Evolutionary conservation across 2,888 invertebrate genomes (phyloP).

Genomic region (Spisula subtruncata): DNA sequence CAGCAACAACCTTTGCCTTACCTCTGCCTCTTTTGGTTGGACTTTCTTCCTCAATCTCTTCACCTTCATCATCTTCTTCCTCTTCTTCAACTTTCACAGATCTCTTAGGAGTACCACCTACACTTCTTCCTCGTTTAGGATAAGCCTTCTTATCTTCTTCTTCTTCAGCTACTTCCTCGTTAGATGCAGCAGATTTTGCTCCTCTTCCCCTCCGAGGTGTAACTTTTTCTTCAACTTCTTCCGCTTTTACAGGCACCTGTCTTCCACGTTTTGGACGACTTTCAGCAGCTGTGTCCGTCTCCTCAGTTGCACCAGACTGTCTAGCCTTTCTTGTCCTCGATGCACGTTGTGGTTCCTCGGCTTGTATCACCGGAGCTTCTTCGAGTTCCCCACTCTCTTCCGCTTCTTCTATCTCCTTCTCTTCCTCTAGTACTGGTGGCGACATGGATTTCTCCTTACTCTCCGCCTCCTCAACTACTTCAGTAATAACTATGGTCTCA

Average conservation of each 20-base stretch:
- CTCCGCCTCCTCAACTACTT: neutral
- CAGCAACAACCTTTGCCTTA: slow-evolving; percentile 62
- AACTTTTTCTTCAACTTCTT: slow-evolving; percentile 56
- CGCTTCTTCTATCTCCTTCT: slow-evolving; percentile 54
- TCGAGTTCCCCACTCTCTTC: slow-evolving; percentile 36
- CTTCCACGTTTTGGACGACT: slow-evolving; percentile 49
- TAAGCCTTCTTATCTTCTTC: slow-evolving; percentile 55
- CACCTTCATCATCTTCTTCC: slow-evolving; percentile 58
- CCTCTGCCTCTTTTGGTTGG: slow-evolving; percentile 69
- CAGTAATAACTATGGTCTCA: slow-evolving; percentile 35
- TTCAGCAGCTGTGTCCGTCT: slow-evolving; percentile 63
- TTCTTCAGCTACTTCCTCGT: slow-evolving; percentile 45
- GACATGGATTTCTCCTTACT: slow-evolving; percentile 68
- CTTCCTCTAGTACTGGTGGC: slow-evolving; percentile 68
- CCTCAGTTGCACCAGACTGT: slow-evolving; percentile 28
- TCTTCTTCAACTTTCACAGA: slow-evolving; percentile 49
- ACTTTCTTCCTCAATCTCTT: slow-evolving; percentile 55
- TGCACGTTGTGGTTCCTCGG: slow-evolving; percentile 53
- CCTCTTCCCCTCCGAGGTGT: slow-evolving; percentile 70
- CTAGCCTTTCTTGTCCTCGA: slow-evolving; percentile 45
- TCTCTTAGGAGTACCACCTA: slow-evolving; percentile 33
- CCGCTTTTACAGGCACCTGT: slow-evolving; percentile 47
- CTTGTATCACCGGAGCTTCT: slow-evolving; percentile 63
- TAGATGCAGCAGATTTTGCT: slow-evolving; percentile 57
- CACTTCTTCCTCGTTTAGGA: slow-evolving; percentile 46